Base-by-base conservation (phyloP, 2,888 invertebrate genomes). In the Platycnemis pennipes region DNA sequence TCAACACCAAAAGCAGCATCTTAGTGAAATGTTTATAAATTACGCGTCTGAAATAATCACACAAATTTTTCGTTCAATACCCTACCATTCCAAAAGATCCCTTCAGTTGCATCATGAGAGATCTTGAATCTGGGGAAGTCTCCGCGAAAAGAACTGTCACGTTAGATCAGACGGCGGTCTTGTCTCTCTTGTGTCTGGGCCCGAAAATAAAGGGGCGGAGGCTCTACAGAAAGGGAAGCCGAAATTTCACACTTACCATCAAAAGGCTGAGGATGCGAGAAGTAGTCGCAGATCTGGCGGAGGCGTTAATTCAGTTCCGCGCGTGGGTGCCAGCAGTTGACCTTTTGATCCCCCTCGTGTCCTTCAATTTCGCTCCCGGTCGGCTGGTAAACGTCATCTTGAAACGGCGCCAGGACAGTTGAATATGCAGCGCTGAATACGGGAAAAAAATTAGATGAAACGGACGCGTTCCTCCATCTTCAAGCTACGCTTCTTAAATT, bases 261-360 rank as follows among this genome's bases (percentile, higher is more conserved):
- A 77, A 26, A 26, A 31, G 37, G 77, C 37, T 13, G 37, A 37
- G 77, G 0, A 5, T 77, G 77, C 11, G 31, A 13, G 77, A 31
- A 77, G 37, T 77, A 11, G 26, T 37, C 31, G 37, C 77, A 77
- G 77, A 37, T 77, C 77, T 77, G 77, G 77, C 37, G 7, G n/a
- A 7, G 63, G 63, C 26, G 63, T 63, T 77, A 37, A 77, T 77
- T 77, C 77, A 31, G 77, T 37, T 77, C 11, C 31, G 77, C 77
- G 77, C 77, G 77, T 77, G 77, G 77, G 77, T 77, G 77, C 77
- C 77, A 77, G 37, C 77, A 13, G 37, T 77, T 77, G 77, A 77
- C 77, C 77, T 77, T 77, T 77, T 77, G 77, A 77, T 77, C 77
- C 77, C 8, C 37, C 77, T 5, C 77, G 16, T 77, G 77, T 77